Conservation (phyloP, 2,113 vertebrate genomes). For the Solea senegalensis region DNA sequence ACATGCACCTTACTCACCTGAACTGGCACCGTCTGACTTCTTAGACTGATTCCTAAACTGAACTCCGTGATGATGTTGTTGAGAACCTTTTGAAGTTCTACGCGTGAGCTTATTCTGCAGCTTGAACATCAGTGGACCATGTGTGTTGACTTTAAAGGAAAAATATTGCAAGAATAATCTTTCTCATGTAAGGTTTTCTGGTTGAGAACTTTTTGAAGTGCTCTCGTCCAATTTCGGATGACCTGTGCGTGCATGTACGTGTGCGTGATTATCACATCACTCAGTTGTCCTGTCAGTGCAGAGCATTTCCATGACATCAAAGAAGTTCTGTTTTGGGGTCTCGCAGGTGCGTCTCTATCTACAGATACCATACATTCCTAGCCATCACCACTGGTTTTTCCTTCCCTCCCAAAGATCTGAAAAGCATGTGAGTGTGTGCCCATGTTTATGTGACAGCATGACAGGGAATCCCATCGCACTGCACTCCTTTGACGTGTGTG, state of each 20-base stretch:
- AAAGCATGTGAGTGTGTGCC: neutral
- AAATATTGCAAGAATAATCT: too few species aligned
- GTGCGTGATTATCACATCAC: conserved; percentile 36
- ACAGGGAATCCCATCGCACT: conserved; percentile 24
- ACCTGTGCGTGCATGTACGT: conserved; percentile 1
- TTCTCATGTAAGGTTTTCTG: too few species aligned
- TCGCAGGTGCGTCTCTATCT: conserved; percentile 56
- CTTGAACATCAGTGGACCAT: too few species aligned
- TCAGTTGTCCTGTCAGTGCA: conserved; percentile 42
- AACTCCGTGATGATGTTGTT: too few species aligned
- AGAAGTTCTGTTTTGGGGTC: conserved; percentile 15
- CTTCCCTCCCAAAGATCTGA: conserved; percentile 32
- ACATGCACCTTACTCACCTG: too few species aligned
- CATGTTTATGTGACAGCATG: conserved; percentile 34
- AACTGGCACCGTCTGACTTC: too few species aligned
- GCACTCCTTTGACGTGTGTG: conserved; percentile 22
- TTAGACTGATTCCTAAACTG: too few species aligned
- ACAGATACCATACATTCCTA: conserved; percentile 65
- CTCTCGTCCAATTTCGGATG: too few species aligned
- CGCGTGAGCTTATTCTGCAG: too few species aligned
- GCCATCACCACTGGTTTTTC: neutral
- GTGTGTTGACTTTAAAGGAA: too few species aligned
- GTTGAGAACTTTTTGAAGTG: too few species aligned
- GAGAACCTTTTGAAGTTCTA: too few species aligned
- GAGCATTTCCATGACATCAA: conserved; percentile 31